phyloP scores from a whole-genome alignment of 2,797 vertebrate genomes.

The Phrynocephalus forsythii region DNA sequence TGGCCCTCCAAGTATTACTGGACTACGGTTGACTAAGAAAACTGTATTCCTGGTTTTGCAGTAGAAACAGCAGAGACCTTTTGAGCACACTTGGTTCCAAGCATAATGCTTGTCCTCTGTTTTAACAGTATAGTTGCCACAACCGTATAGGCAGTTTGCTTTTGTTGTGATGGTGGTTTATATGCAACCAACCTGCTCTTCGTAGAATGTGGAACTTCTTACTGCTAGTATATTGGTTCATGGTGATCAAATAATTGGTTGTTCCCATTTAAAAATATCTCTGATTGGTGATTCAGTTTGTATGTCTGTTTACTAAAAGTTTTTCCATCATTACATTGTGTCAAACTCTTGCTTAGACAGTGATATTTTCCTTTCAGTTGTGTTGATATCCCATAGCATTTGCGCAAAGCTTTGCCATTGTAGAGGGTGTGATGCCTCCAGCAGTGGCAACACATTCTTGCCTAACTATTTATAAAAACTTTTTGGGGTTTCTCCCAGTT shows the following conservation, averaged over 20 bases:
- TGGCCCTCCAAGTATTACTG: no score
- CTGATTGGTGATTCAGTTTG: not conserved
- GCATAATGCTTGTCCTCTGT: not conserved
- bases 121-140: no score
- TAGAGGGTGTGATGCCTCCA: no score
- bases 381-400: not conserved
- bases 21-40: no score
- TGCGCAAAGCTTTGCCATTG: no score
- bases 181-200: no score
- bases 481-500: not conserved
- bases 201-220: no score
- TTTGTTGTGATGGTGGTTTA: no score
- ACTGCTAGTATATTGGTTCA: not conserved
- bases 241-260: not conserved
- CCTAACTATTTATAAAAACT: not conserved
- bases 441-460: no score
- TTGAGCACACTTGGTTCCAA: not conserved
- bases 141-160: no score
- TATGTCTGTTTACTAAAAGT: not conserved
- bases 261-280: not conserved
- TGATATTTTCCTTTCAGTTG: not conserved
- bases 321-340: not conserved
- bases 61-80: not conserved
- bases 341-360: not conserved
- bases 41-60: no score